phyloP scores from a whole-genome alignment of 1,140 invertebrate species.

The Gonatopus flavifemur region DNA sequence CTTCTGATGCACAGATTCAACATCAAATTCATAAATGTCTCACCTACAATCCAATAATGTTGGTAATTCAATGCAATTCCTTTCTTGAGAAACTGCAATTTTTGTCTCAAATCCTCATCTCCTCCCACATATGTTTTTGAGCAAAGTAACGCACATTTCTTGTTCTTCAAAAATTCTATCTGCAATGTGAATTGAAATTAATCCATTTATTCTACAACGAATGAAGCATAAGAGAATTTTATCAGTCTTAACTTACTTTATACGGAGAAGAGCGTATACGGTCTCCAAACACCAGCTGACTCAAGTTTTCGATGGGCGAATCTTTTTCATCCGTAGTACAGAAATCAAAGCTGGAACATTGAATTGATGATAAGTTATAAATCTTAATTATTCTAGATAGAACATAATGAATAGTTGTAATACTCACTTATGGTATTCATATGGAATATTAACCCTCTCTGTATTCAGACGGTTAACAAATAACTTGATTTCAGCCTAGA shows the following conservation, averaged over 20 bases:
- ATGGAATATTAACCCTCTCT: slow-evolving; percentile 94
- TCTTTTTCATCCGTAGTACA: slow-evolving; percentile 72
- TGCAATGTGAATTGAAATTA: slow-evolving; percentile 31
- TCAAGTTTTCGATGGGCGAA: slow-evolving; percentile 95
- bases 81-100: slow-evolving; percentile 80
- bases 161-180: slow-evolving; percentile 70
- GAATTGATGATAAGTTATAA: too few relatives aligned
- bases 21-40: too few relatives aligned
- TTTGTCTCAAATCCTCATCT: slow-evolving; percentile 66
- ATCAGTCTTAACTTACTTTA: slow-evolving; percentile 66
- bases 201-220: background rate
- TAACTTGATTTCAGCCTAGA: slow-evolving; percentile 80
- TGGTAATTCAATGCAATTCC: slow-evolving; percentile 97
- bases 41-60: slow-evolving; percentile 94
- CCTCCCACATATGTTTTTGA: slow-evolving; percentile 71
- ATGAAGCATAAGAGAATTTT: background rate
- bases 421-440: slow-evolving; percentile 87
- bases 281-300: slow-evolving; percentile 98
- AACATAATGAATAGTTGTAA: background rate
- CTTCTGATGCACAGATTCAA: too few relatives aligned
- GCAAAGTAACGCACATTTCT: slow-evolving; percentile 74
- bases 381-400: background rate
- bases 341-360: slow-evolving; percentile 84
- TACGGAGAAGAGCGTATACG: slow-evolving; percentile 92
- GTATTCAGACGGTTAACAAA: slow-evolving; percentile 97